Evolutionary conservation across 2,797 vertebrate species (phyloP), one percentile per base, ranked within the genome.

Genomic region (Sebastes oblongus): DNA sequence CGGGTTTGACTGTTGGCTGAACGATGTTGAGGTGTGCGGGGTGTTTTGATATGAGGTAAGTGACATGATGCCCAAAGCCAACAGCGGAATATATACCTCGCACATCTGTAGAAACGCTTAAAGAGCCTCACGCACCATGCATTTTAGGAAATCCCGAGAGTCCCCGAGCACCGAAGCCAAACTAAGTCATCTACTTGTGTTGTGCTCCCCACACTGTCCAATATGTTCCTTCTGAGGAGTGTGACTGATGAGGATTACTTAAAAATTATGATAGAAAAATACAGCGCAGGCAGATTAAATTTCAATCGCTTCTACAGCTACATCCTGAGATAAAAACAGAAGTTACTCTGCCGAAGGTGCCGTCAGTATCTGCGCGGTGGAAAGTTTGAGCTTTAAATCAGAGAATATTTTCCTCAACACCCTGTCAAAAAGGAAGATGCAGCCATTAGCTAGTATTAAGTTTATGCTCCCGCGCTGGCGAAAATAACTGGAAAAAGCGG

Each of bases 101-200:
- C 80, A 90, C 90, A 94, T 93, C 92, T 95, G 94, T 61, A 72
- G 82, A 92, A 95, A 42, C 88, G 72, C 67, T 93, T 85, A 85
- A 29, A 80, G 64, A 66, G 64, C 66, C 82, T 84, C 82, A 79
- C 10, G 36, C 75, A 77, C 56, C 59, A 32, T 83, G 72, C 68
- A 36, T 66, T 88, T 72, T 20, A 46, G 67, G 82, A 86, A 80
- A 77, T 83, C 80, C 82, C 8, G 16, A 65, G 71, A 66, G 75
- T 78, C 66, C 79, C 65, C 8, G 4, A 68, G 64, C 66, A 69
- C 67, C 11, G 36, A 85, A 24, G 77, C 85, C 81, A 83, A 88
- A 32, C 80, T 58, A 75, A 92, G 77, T 67, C 78, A 81, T 80
- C 62, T 58, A 76, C 71, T 55, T 67, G 30, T 20, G 50, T 39